Conservation (phyloP, 1,140 invertebrate genomes). For the Drosophila lowei region DNA sequence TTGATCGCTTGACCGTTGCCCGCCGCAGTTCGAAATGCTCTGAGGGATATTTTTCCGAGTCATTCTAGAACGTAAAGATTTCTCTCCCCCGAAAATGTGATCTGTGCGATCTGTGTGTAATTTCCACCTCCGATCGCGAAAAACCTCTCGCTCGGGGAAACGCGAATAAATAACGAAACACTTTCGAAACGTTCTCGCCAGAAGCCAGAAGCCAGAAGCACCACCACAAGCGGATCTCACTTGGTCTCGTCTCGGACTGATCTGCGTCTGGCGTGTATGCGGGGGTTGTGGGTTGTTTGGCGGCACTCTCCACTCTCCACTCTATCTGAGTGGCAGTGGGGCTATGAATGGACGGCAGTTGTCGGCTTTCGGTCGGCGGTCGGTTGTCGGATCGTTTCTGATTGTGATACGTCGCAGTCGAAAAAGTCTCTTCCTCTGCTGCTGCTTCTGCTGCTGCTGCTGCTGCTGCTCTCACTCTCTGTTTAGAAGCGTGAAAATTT, state of each 20-base stretch:
- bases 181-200: conserved; percentile 34
- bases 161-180: conserved; percentile 14
- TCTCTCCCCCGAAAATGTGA: conserved; percentile 21
- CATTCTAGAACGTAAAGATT: conserved; percentile 47
- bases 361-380: conserved; percentile 47
- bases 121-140: conserved; percentile 39
- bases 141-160: conserved; percentile 47
- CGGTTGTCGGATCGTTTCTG: conserved; percentile 33
- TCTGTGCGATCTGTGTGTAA: too few relatives aligned
- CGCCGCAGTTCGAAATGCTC: conserved; percentile 62
- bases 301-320: too few relatives aligned
- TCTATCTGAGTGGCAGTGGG: conserved; percentile 3
- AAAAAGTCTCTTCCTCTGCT: conserved; percentile 64
- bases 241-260: conserved; percentile 31
- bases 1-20: conserved; percentile 50
- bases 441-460: conserved; percentile 19
- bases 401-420: conserved; percentile 62
- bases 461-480: conserved; percentile 56
- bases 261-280: conserved; percentile 41
- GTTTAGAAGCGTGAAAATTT: conserved; percentile 80
- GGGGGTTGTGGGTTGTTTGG: conserved; percentile 24
- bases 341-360: conserved; percentile 67
- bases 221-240: background rate
- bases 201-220: too few relatives aligned
- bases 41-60: conserved; percentile 53